A percentile compares a stretch with the other conserved stretches of the same genome.
These are phyloP conservation scores for Erynnis tages DNA, from an alignment of 2,888 invertebrate species.

Conservation along the genomic window DNA sequence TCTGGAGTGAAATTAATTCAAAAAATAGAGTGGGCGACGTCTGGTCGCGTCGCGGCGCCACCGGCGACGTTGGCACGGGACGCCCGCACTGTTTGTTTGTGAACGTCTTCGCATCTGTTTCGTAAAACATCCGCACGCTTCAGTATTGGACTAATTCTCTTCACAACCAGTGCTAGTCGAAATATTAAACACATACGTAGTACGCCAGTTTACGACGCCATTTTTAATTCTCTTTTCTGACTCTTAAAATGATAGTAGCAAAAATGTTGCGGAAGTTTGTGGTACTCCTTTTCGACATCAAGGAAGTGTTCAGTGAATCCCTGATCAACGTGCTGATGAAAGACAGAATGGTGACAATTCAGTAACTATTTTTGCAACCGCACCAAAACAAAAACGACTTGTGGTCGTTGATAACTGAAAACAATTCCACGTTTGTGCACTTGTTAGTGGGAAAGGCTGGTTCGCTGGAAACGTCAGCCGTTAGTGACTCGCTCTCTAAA, in stretches of 20 bases:
- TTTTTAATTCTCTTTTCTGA: conserved; percentile 40
- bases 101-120: conserved; percentile 75
- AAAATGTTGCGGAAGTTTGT: conserved; percentile 68
- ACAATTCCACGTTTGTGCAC: conserved; percentile 29
- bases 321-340: conserved; percentile 70
- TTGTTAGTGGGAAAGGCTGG: conserved; percentile 37
- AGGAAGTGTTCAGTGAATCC: conserved; percentile 77
- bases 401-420: conserved; percentile 16
- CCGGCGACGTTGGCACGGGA: conserved; percentile 67
- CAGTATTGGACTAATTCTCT: conserved; percentile 71
- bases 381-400: conserved; percentile 16
- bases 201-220: conserved; percentile 49
- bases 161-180: conserved; percentile 61
- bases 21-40: conserved; percentile 61
- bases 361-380: conserved; percentile 45
- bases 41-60: conserved; percentile 62
- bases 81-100: conserved; percentile 65
- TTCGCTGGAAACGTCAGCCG: conserved; percentile 32
- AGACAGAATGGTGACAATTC: conserved; percentile 64
- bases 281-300: conserved; percentile 69
- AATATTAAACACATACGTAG: conserved; percentile 39
- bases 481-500: conserved; percentile 8
- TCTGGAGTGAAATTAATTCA: conserved; percentile 45
- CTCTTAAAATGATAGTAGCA: conserved; percentile 50
- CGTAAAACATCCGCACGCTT: conserved; percentile 69